Percentiles rank a stretch among this genome's conserved stretches.
Conservation (phyloP, 2,113 vertebrate species). For the Neolamprologus hecqui region DNA sequence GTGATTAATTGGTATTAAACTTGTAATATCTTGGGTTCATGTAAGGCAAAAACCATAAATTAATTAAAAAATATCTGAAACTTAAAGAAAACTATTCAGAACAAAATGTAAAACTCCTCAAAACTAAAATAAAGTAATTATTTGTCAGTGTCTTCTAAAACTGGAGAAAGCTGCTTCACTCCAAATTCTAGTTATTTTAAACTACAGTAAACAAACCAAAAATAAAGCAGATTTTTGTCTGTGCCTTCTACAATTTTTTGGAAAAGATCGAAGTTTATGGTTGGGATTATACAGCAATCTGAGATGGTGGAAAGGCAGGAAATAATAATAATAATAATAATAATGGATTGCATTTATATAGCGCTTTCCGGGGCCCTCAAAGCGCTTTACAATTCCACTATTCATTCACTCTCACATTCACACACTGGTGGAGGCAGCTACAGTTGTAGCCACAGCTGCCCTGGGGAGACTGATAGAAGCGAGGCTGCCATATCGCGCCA, state of each 20-base stretch:
- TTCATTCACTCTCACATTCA: background rate
- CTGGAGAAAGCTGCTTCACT: background rate
- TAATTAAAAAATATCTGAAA: background rate
- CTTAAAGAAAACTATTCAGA: background rate
- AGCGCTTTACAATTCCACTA: background rate
- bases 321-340: background rate
- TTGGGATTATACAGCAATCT: background rate
- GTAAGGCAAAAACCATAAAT: background rate
- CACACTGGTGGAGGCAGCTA: no score
- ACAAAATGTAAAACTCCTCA: background rate
- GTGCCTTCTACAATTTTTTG: background rate
- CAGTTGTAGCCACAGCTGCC: no score
- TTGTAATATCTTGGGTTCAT: background rate
- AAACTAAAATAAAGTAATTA: background rate
- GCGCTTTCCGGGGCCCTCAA: background rate
- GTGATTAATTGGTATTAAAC: background rate
- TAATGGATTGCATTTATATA: background rate
- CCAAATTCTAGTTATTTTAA: background rate
- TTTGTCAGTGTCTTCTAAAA: background rate
- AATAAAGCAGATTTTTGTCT: background rate
- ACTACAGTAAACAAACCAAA: fast-evolving
- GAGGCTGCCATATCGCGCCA: fast-evolving
- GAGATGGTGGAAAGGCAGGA: background rate
- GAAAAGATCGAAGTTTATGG: background rate
- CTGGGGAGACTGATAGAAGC: no score